Evolutionary conservation across 1,140 invertebrate species (phyloP), one percentile per base, ranked within the genome.

Genomic region (Oedothorax gibbosus): DNA sequence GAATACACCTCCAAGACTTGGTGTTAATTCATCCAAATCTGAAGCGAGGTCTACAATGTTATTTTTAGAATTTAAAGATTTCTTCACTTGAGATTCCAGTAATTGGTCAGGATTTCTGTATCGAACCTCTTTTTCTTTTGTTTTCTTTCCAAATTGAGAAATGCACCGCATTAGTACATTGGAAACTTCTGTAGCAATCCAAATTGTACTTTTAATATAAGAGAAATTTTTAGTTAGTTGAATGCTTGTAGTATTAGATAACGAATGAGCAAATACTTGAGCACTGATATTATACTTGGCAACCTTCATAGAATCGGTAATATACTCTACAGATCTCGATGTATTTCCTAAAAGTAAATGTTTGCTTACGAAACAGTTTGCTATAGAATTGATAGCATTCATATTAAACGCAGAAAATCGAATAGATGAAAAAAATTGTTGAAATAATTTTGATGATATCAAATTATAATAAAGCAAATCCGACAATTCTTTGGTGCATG

Each of bases 401-500:
- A n/a, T 15, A 15, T 60, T 49, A 12, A 71, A 60, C 18, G 51
- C 50, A 21, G 9, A 11, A 50, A 62, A 71, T 71, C 50, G 56
- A 20, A 81, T 57, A 11, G 56, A 50, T 20, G 18, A 54, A 60
- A 81, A 81, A 15, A 81, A 54, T 18, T 81, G 65, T 2, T 71
- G 18, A 66, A 81, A 81, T 71, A 71, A 71, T 18, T 81, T 81
- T 50, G 78, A 81, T 50, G 78, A 81, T 9, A 71, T 50, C 18
- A 81, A 71, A 57, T 81, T 71, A 71, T 81, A 81, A 51, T 57
- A 71, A 6, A 81, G 53, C 51, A 71, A 50, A 50, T 79, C 64
- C 56, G 77, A 79, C 6, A 79, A 66, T 20, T 50, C 18, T 14
- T 66, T 68, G 15, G 78, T 71, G 20, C 78, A 81, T 18, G 21